These are phyloP conservation scores for Morbakka virulenta DNA, from an alignment of 30 jellyfish, hydroid and myxozoan genomes.

Conservation along the genomic window DNA sequence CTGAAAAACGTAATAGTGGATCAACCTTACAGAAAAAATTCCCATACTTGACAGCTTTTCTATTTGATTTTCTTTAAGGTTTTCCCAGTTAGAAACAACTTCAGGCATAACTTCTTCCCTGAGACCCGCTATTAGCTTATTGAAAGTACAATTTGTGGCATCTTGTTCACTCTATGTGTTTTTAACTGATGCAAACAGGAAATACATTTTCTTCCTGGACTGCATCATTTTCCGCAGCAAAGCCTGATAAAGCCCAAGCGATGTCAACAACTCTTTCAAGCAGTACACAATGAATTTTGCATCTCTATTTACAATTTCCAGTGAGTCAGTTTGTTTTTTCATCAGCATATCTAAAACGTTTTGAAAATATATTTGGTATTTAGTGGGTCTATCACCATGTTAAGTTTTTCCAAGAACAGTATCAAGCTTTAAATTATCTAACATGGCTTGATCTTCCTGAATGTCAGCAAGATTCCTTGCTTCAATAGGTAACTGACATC, in stretches of 20 bases:
- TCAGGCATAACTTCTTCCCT: constrained; percentile 29
- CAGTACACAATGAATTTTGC: constrained; percentile 18
- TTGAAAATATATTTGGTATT: constrained; percentile 28
- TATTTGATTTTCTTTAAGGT: not conserved
- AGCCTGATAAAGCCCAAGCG: not conserved
- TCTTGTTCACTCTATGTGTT: constrained; percentile 23
- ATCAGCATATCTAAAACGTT: too few relatives aligned
- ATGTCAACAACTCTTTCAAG: constrained; percentile 29
- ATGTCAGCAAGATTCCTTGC: too few relatives aligned
- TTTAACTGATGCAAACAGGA: constrained; percentile 11
- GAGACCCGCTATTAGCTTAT: not conserved
- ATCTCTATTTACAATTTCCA: constrained; percentile 33
- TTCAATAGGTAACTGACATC: not conserved
- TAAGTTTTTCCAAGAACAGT: not conserved
- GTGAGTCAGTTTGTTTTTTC: too few relatives aligned
- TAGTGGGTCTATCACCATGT: constrained; percentile 43
- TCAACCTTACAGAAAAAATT: constrained; percentile 17
- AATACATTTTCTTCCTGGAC: not conserved
- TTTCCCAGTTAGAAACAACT: not conserved
- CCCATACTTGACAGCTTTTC: not conserved
- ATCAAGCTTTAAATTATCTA: not conserved
- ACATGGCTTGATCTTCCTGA: constrained; percentile 1
- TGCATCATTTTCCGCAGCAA: constrained; percentile 2
- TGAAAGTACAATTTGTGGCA: constrained; percentile 19
- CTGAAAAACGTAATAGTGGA: constrained; percentile 19